Percentiles rank a stretch among this genome's conserved stretches.
Evolutionary conservation across 1,140 invertebrate genomes (phyloP).

Genomic region (Neodiprion virginianus): DNA sequence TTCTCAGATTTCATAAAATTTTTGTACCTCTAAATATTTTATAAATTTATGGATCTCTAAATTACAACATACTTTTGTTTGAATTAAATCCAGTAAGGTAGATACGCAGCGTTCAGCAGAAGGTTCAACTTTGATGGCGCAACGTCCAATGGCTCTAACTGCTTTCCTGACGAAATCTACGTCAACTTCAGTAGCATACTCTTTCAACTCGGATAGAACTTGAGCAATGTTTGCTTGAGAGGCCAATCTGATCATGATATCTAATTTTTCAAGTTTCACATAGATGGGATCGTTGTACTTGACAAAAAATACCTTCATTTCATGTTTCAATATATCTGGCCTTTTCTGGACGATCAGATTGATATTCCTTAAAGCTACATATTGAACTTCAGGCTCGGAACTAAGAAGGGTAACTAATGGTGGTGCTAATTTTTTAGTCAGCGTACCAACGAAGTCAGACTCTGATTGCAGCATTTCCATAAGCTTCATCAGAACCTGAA

Average conservation of each 20-base stretch:
- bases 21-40: conserved; percentile 10
- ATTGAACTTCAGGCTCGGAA: conserved; percentile 98
- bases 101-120: conserved; percentile 98
- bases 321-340: conserved; percentile 98
- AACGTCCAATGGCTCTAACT: conserved; percentile 96
- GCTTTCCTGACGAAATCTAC: conserved; percentile 99
- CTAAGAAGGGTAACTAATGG: conserved; percentile 98
- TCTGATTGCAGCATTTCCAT: conserved; percentile 96
- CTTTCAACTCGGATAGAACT: conserved; percentile 97
- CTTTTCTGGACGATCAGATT: conserved; percentile 99
- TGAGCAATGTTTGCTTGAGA: conserved; percentile 98
- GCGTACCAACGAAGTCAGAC: conserved; percentile 91
- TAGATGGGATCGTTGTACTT: conserved; percentile 99
- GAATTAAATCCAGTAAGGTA: conserved; percentile 98
- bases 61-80: conserved; percentile 83
- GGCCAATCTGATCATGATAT: conserved; percentile 99
- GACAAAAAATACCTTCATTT: conserved; percentile 99
- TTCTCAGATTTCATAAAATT: too few relatives aligned
- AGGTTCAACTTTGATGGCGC: conserved; percentile 99
- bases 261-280: conserved; percentile 98
- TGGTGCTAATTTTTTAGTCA: conserved; percentile 97
- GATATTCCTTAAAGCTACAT: conserved; percentile 98
- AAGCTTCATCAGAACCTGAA: conserved; percentile 89
- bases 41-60: background rate
- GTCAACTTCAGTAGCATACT: conserved; percentile 99